Evolutionary conservation across 2,888 invertebrate genomes (phyloP).

Genomic region (Tipula vernalis): DNA sequence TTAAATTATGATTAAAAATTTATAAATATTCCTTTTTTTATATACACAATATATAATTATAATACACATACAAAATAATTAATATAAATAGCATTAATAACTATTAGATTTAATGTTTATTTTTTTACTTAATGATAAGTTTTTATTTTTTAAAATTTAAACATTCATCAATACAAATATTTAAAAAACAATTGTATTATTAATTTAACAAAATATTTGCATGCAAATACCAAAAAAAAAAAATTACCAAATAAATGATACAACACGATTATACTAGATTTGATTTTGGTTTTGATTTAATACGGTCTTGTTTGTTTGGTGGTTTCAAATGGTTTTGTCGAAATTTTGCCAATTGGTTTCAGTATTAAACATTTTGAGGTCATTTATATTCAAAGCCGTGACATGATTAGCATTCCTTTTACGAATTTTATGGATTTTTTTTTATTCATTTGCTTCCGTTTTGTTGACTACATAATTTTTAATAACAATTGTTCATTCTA

Average conservation of each 20-base stretch:
- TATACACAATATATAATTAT: neutral
- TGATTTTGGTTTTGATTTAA: neutral
- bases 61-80: neutral
- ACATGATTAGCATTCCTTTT: too few species aligned
- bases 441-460: too few species aligned
- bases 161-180: neutral
- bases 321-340: too few species aligned
- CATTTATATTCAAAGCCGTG: neutral
- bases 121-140: neutral
- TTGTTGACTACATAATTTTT: too few species aligned
- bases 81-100: neutral
- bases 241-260: neutral
- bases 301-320: neutral
- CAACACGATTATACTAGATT: neutral
- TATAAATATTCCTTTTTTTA: neutral
- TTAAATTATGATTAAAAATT: constrained; percentile 4
- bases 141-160: constrained; percentile 4
- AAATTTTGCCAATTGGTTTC: too few species aligned
- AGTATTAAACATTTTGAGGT: neutral
- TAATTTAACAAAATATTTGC: neutral
- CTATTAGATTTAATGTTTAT: constrained; percentile 4
- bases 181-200: neutral
- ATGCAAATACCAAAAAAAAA: neutral
- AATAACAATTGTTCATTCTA: too few species aligned
- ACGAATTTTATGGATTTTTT: too few species aligned